A percentile compares a stretch with the other conserved stretches of the same genome.
Conservation (phyloP, 2,797 vertebrate species). For the Toxotes lorentzi region DNA sequence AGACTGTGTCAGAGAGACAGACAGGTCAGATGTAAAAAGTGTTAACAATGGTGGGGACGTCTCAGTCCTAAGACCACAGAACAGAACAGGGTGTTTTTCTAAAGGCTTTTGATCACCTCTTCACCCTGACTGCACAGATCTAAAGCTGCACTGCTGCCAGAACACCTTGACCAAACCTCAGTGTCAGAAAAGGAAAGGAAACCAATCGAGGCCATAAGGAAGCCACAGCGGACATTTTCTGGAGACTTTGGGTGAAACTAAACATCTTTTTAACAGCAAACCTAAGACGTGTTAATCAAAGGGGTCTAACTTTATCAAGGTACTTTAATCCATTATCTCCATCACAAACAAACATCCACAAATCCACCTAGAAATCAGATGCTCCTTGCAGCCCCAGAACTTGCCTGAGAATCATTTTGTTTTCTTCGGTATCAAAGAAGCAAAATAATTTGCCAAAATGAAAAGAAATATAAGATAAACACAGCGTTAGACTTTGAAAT, state of each 20-base stretch:
- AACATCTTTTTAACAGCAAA: neutral
- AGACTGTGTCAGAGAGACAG: conserved; percentile 18
- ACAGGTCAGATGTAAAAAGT: neutral
- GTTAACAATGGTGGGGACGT: neutral
- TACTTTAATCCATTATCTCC: neutral
- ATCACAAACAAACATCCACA: neutral
- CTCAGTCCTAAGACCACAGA: neutral
- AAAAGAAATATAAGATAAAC: neutral
- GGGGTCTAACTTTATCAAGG: too few relatives aligned
- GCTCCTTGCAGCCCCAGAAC: neutral
- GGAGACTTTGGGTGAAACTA: neutral
- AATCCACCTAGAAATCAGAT: neutral
- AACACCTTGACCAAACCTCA: neutral
- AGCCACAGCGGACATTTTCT: neutral
- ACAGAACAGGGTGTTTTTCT: neutral
- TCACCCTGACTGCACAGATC: neutral
- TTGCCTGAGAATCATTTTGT: neutral
- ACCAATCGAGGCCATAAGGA: neutral
- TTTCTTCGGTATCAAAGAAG: neutral
- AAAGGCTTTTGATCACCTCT: conserved; percentile 12
- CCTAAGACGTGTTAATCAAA: too few relatives aligned
- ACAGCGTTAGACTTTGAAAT: too few relatives aligned
- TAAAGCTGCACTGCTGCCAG: neutral
- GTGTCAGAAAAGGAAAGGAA: neutral
- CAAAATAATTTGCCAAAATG: neutral